Percentiles rank a stretch among this genome's conserved stretches.
Evolutionary conservation across 2,888 invertebrate species (phyloP).

Genomic region (Thyatira batis): DNA sequence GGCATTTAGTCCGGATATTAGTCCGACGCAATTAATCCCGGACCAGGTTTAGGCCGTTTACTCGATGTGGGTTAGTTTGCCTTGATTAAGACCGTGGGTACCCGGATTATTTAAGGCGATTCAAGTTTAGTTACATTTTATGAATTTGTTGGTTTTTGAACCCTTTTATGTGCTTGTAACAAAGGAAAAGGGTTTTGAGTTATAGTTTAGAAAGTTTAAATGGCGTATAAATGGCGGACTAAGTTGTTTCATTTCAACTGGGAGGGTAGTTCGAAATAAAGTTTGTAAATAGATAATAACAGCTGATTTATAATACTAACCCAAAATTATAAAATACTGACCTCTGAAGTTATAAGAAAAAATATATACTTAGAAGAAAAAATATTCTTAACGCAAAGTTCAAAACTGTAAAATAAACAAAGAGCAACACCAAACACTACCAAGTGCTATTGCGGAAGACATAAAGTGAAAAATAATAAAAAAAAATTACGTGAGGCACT

Average conservation of each 20-base stretch:
- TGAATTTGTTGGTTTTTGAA: background rate
- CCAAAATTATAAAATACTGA: too few species aligned
- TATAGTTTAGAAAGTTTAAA: too few species aligned
- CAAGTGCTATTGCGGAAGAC: background rate
- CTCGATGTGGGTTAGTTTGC: background rate
- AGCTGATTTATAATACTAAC: too few species aligned
- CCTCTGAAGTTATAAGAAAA: too few species aligned
- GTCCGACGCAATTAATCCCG: slow-evolving; percentile 36
- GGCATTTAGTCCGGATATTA: slow-evolving; percentile 34
- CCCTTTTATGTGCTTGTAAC: too few species aligned
- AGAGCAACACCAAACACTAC: background rate
- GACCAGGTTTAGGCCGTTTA: slow-evolving; percentile 15
- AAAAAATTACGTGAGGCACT: too few species aligned
- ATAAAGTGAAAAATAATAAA: background rate
- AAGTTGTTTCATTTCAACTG: too few species aligned
- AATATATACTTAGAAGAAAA: background rate
- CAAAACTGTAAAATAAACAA: background rate
- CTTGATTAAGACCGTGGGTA: background rate
- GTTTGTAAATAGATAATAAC: too few species aligned
- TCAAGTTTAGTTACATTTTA: background rate
- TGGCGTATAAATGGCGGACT: too few species aligned
- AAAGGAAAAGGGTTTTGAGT: too few species aligned
- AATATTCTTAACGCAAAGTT: background rate
- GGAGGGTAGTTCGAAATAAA: too few species aligned
- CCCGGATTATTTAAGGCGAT: background rate